A percentile compares a stretch with the other conserved stretches of the same genome.
Evolutionary conservation across 1,140 invertebrate genomes (phyloP).

Genomic region (Galendromus occidentalis): DNA sequence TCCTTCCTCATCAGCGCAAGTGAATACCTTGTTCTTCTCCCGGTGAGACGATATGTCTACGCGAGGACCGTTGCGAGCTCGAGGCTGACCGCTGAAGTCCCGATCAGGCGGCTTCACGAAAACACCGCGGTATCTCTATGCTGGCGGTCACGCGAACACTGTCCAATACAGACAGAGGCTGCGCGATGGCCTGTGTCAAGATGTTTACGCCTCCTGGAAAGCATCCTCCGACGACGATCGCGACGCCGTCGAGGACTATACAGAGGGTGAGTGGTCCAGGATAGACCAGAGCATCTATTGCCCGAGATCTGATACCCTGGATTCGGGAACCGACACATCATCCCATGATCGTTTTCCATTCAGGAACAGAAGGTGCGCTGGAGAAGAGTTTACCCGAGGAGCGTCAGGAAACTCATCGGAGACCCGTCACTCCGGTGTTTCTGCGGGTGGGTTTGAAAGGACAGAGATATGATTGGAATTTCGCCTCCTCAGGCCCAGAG

Average conservation of each 20-base stretch:
- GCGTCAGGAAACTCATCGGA: slow-evolving; percentile 21
- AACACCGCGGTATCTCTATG: background rate
- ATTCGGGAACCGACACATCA: too few species aligned
- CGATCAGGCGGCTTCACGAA: background rate
- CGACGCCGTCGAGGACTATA: background rate
- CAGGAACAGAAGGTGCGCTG: slow-evolving; percentile 21
- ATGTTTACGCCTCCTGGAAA: too few species aligned
- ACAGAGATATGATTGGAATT: background rate
- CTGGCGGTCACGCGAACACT: background rate
- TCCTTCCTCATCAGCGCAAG: too few species aligned
- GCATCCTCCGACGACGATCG: background rate
- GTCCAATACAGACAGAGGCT: background rate
- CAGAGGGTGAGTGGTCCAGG: background rate
- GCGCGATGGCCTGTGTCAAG: background rate
- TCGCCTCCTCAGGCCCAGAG: background rate
- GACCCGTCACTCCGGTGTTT: slow-evolving; percentile 25
- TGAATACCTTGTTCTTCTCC: too few species aligned
- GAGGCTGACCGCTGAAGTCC: background rate
- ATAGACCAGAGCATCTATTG: too few species aligned
- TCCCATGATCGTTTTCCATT: background rate
- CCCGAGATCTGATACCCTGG: too few species aligned
- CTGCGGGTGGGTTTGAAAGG: slow-evolving; percentile 19
- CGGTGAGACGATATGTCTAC: background rate
- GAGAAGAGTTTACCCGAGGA: slow-evolving; percentile 23
- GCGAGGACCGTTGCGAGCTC: background rate